Base-by-base conservation (phyloP, 2,888 invertebrate genomes). In the Lasioglossum morio region DNA sequence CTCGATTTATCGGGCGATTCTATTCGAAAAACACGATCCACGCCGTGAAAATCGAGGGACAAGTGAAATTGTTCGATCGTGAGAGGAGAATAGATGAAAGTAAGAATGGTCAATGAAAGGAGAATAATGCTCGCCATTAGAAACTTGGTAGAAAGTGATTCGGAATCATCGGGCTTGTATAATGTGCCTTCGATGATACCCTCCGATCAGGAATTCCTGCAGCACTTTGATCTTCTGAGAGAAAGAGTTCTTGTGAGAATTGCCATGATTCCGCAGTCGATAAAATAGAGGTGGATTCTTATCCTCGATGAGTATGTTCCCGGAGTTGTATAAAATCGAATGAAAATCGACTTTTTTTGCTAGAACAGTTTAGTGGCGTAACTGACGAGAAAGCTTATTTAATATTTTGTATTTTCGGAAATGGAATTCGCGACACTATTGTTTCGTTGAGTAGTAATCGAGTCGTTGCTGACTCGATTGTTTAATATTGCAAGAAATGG, bases 1-100 rank as follows among this genome's bases (percentile, higher is more conserved):
- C 19, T 19, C 34, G 66, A 69, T 69, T 69, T 23, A 23, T 69
- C 66, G 66, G 30, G 37, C 34, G 34, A 69, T 7, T 5, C 60
- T 60, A 14, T 75, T 34, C 5, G 43, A 1, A 46, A 19, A 23
- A 57, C 4, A 1, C 27, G 53, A 23, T 37, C n/a, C 23, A n/a
- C 4, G 1, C 10, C 23, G 16, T 27, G 48, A 74, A 81, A 75
- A 81, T 57, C 66, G 34, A 72, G 23, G n/a, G 23, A 43, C 14
- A 72, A 78, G 85, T 79, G 85, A 85, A 85, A 85, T 79, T 84
- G 30, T 23, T 37, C 63, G 79, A 66, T 79, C 84, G 85, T 85
- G 85, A 85, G 79, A 85, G 23, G 84, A 84, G 84, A 84, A 84
- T 27, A 75, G 84, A 84, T 85, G 85, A 85, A 85, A 85, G 84